A percentile compares a stretch with the other conserved stretches of the same genome.
These are phyloP conservation scores for Dexiosoma caninum DNA, from an alignment of 2,888 invertebrate species.

Conservation along the genomic window DNA sequence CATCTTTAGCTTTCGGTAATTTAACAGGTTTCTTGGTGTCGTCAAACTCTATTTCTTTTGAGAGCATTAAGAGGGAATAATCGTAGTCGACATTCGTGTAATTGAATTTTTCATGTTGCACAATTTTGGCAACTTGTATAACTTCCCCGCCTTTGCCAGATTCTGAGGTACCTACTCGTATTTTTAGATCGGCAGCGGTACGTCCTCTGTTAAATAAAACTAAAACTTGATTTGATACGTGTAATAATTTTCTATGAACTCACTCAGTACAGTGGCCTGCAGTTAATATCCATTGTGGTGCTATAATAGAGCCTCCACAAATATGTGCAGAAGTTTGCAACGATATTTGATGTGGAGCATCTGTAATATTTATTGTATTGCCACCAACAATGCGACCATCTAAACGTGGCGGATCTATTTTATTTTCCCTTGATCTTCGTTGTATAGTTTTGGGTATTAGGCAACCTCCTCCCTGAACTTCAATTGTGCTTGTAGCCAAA, in stretches of 20 bases:
- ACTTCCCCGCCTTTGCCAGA: slow-evolving; percentile 79
- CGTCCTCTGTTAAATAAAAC: slow-evolving; percentile 67
- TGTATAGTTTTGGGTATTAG: slow-evolving; percentile 36
- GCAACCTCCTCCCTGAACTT: slow-evolving; percentile 35
- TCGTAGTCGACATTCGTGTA: slow-evolving; percentile 81
- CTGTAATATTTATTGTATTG: slow-evolving; percentile 74
- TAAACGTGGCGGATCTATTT: slow-evolving; percentile 69
- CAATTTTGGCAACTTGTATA: slow-evolving; percentile 78
- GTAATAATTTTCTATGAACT: slow-evolving; percentile 47
- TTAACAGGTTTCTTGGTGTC: slow-evolving; percentile 77
- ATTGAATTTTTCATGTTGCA: slow-evolving; percentile 79
- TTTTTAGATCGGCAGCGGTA: slow-evolving; percentile 67
- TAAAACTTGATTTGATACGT: not conserved
- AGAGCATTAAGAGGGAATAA: slow-evolving; percentile 80
- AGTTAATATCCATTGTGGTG: slow-evolving; percentile 75
- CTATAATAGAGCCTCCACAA: slow-evolving; percentile 76
- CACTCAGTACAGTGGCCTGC: slow-evolving; percentile 77
- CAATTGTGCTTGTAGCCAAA: not conserved
- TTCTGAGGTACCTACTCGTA: slow-evolving; percentile 80
- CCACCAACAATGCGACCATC: slow-evolving; percentile 78
- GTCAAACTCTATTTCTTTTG: slow-evolving; percentile 78
- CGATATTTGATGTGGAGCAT: slow-evolving; percentile 76
- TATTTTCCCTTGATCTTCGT: slow-evolving; percentile 11
- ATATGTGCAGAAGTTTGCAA: slow-evolving; percentile 74
- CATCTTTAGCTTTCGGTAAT: slow-evolving; percentile 75